Conservation (phyloP, 2,113 vertebrate genomes). For the Pandion haliaetus region DNA sequence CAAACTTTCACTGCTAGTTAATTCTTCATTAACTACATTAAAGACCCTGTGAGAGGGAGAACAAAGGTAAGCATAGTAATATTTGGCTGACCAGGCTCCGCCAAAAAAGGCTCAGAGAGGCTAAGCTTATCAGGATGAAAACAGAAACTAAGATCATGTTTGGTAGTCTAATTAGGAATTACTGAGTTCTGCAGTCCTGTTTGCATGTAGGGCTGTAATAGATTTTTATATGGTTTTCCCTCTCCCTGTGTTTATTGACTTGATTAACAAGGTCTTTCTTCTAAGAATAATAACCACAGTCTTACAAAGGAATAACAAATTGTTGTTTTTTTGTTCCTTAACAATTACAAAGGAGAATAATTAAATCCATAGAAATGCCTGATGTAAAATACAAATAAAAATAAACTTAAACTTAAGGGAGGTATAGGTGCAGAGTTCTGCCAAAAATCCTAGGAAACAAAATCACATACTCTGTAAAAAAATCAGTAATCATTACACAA, state of each 20-base stretch:
- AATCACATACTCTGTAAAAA: background rate
- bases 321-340: background rate
- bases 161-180: background rate
- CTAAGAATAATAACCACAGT: background rate
- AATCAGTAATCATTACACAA: background rate
- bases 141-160: background rate
- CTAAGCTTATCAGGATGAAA: background rate
- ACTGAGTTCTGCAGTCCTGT: background rate
- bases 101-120: fast-evolving
- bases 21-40: background rate
- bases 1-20: background rate
- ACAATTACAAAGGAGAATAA: background rate
- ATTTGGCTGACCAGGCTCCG: background rate
- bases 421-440: background rate
- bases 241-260: background rate
- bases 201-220: background rate
- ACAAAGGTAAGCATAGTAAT: background rate
- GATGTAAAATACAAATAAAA: background rate
- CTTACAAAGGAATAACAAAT: background rate
- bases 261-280: background rate
- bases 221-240: background rate
- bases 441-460: background rate
- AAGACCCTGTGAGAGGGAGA: background rate
- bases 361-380: background rate
- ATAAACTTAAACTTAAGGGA: background rate